Evolutionary conservation across 2,797 vertebrate species (phyloP).

Genomic region (Eulemur rubriventer): DNA sequence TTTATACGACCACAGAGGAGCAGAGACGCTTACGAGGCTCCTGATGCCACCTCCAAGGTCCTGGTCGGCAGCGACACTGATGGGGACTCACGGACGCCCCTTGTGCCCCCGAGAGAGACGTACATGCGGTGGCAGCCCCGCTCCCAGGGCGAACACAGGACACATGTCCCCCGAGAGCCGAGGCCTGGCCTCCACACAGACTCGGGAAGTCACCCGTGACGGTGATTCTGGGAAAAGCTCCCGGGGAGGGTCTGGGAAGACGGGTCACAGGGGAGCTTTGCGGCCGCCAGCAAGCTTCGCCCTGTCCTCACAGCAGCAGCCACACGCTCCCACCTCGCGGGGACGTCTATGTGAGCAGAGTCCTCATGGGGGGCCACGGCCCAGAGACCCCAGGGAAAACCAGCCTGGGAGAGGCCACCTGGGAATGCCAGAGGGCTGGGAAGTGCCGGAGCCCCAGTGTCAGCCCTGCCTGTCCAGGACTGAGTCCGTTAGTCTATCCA

Average conservation of each 20-base stretch:
- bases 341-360: neutral
- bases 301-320: neutral
- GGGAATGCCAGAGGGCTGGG: too few species aligned
- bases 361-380: neutral
- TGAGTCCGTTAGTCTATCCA: neutral
- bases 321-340: neutral
- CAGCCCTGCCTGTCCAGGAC: neutral
- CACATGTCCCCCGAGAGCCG: neutral
- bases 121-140: fast-evolving
- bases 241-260: neutral
- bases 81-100: neutral
- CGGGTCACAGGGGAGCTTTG: neutral
- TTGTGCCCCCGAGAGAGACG: neutral
- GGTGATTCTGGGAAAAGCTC: neutral
- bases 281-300: neutral
- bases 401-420: neutral
- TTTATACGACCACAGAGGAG: neutral
- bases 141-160: neutral
- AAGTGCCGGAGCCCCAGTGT: neutral
- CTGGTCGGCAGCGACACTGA: neutral
- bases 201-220: neutral
- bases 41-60: neutral
- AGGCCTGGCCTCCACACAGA: neutral
- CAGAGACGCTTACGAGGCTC: fast-evolving
- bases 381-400: neutral